A percentile compares a stretch with the other conserved stretches of the same genome.
These are phyloP conservation scores for Pseudomugil gertrudae DNA, from an alignment of 2,797 vertebrate species.

Conservation along the genomic window DNA sequence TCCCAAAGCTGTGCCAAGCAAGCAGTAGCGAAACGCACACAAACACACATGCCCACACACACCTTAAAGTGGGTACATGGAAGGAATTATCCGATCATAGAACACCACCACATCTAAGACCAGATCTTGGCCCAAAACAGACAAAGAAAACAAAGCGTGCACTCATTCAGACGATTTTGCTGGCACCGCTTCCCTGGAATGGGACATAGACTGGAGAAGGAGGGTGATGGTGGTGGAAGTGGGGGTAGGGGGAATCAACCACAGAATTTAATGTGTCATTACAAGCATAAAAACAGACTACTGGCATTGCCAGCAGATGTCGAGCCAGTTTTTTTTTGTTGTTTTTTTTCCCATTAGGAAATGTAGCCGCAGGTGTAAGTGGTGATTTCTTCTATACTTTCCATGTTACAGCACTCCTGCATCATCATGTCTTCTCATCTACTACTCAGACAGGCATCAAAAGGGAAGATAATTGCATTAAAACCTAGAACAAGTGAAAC, in stretches of 20 bases:
- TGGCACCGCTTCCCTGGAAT: constrained; percentile 74
- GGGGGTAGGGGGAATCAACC: constrained; percentile 48
- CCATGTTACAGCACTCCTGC: constrained; percentile 39
- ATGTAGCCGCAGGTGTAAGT: constrained; percentile 73
- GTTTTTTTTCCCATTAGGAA: constrained; percentile 69
- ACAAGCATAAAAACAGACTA: constrained; percentile 81
- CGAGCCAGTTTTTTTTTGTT: constrained; percentile 77
- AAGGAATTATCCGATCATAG: constrained; percentile 78
- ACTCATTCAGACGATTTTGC: constrained; percentile 77
- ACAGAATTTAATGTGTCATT: constrained; percentile 83
- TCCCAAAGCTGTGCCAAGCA: constrained; percentile 59
- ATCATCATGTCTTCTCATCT: constrained; percentile 58
- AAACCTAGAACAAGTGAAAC: constrained; percentile 4
- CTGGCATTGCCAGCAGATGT: constrained; percentile 82
- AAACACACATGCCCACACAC: constrained; percentile 60
- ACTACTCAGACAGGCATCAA: constrained; percentile 31
- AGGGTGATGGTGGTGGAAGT: constrained; percentile 6
- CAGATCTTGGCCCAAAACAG: constrained; percentile 77
- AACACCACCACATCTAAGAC: constrained; percentile 78
- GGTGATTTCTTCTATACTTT: constrained; percentile 55
- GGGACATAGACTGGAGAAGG: constrained; percentile 62
- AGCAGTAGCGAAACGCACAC: constrained; percentile 45
- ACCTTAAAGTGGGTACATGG: constrained; percentile 74
- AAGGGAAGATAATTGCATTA: background rate
- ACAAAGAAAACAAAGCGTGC: constrained; percentile 80